Percentiles rank a stretch among this genome's conserved stretches.
Conservation (phyloP, 2,797 vertebrate species). For the Sternotherus odoratus region DNA sequence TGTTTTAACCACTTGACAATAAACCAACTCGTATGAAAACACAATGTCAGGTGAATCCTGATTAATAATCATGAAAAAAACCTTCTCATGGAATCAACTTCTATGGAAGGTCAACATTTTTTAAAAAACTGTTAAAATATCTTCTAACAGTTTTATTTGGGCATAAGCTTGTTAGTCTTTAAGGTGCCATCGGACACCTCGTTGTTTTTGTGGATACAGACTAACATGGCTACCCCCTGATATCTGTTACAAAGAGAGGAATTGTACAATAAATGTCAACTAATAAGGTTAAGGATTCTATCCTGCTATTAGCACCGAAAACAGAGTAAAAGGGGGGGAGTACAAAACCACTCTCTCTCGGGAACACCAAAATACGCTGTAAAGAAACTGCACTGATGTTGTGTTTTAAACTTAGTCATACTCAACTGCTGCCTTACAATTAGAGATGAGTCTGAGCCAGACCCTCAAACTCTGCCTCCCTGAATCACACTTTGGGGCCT, state of each 20-base stretch:
- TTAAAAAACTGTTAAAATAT: no score
- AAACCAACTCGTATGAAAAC: neutral
- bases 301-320: neutral
- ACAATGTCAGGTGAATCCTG: neutral
- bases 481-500: neutral
- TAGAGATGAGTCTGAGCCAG: neutral
- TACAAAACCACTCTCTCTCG: neutral
- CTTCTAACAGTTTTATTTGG: no score
- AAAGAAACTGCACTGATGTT: neutral
- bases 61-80: neutral
- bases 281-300: neutral
- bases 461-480: neutral
- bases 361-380: neutral
- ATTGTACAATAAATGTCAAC: neutral
- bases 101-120: neutral
- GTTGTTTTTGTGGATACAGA: no score
- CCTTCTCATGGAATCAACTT: rapidly evolving
- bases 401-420: neutral
- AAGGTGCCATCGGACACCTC: no score
- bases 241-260: neutral
- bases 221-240: no score
- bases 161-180: no score
- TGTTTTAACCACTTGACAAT: neutral
- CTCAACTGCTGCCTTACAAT: neutral
- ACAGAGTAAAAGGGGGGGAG: neutral